Conservation (phyloP, 2,113 vertebrate genomes). For the Typhlomys cinereus region DNA sequence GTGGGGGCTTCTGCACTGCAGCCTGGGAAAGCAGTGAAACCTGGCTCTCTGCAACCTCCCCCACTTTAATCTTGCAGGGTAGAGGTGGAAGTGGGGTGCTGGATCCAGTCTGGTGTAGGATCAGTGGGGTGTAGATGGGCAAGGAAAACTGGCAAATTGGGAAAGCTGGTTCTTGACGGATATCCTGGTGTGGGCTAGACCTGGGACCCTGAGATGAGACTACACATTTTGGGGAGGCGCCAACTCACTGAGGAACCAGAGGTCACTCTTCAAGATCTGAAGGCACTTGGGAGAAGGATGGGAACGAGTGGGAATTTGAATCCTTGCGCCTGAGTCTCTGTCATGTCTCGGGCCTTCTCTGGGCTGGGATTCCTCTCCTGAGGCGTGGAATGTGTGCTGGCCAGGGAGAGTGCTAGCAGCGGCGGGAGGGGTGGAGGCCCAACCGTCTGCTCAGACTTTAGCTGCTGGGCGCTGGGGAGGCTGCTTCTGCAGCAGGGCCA, state of each 20-base stretch:
- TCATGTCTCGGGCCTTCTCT: not conserved
- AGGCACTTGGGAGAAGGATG: constrained; percentile 48
- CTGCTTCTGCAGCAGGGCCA: constrained; percentile 86
- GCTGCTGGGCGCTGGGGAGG: not conserved
- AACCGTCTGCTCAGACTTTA: constrained; percentile 35
- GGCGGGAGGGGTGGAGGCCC: fast-evolving
- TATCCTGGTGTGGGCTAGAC: not conserved
- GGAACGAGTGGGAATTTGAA: no score
- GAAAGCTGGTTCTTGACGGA: not conserved
- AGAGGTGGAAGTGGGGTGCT: not conserved
- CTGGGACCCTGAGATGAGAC: not conserved
- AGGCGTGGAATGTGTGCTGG: fast-evolving
- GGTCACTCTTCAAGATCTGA: not conserved
- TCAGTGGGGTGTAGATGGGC: not conserved
- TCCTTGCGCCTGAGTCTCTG: not conserved
- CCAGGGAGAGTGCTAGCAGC: fast-evolving
- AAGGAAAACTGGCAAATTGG: not conserved
- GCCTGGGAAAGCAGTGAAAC: not conserved
- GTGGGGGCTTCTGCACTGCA: not conserved
- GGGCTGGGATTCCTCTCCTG: not conserved
- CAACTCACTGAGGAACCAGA: not conserved
- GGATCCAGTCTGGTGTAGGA: not conserved
- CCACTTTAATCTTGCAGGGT: not conserved
- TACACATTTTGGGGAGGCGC: not conserved
- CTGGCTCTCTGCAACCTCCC: no score